Evolutionary conservation across 2,797 vertebrate genomes (phyloP), one percentile per base, ranked within the genome.

Genomic region (Molossus alvarezi): DNA sequence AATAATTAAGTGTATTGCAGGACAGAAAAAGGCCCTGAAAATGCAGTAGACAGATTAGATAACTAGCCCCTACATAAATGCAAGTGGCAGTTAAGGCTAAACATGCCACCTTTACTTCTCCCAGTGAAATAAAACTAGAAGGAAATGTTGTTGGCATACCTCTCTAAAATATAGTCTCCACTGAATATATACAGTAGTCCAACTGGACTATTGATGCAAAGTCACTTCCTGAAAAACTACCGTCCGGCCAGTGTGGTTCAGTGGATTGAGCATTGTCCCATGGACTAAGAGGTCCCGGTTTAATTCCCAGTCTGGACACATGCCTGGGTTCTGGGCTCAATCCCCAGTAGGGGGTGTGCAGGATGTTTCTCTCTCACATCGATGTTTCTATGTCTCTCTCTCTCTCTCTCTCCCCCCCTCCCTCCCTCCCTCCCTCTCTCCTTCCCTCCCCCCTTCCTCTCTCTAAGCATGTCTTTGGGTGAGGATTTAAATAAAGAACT

Each of bases 81-180:
- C 41, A 45, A 45, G 6, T 45, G 41, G 41, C 41, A 3, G 41
- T 6, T 45, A 82, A 62, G 67, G 33, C 62, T 95, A 80, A 89
- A 60, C 41, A 71, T 64, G 10, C 20, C 20, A n/a, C 45, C 33
- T 45, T 48, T 67, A 57, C 51, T 75, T 95, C 55, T 89, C 94
- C 48, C 33, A 79, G 33, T n/a, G 84, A 60, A 96, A 64, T 29
- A 90, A 95, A 79, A 53, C 69, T 37, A 91, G 62, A 83, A 64
- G 53, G 15, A 67, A 83, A 95, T 41, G n/a, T 23, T 86, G 72
- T 62, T 83, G 53, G 29, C 41, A 85, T 29, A 86, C 4, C 62
- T 90, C 37, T 94, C 25, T 76, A 79, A 97, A 90, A 86, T 15
- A 62, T 15, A 67, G 37, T 80, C 41, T 25, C 25, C 51, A 73